Base-by-base conservation (phyloP, 2,113 vertebrate genomes). In the Crocuta crocuta region DNA sequence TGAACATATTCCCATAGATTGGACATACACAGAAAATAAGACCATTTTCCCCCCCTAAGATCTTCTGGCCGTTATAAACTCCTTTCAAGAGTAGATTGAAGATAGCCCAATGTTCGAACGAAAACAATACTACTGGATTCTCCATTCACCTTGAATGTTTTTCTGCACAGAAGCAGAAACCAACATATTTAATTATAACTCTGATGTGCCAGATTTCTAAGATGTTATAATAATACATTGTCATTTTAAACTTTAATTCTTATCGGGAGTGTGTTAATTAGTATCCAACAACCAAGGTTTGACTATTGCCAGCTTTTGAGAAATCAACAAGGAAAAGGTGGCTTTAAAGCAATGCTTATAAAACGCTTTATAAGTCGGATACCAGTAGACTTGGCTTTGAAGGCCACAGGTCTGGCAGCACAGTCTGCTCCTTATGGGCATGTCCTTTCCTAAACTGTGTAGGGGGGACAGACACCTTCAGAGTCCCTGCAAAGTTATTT, bases 171-270 rank as follows among this genome's bases (percentile, higher is more conserved):
- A 68, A 84, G 26, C 9, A 85, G 71, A 95, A 82, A 80, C 79
- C 53, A 93, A 16, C 17, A 16, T 19, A 68, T 95, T 96, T 82
- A 82, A 73, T 48, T 73, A 16, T 82, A 91, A 68, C 16, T 90
- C 80, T 95, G 48, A 74, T 16, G 12, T 79, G 17, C 43, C 70
- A 73, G 28, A 53, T 95, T 55, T 58, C 19, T 70, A 86, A 95
- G 73, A 89, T 76, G 55, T 35, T 95, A 28, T 71, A 92, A 68
- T 92, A 96, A 92, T 73, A 35, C 7, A n/a, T 95, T 96, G 66
- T 74, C 50, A 66, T 85, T 94, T 94, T 86, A 78, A 92, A 95
- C 48, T 85, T 96, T 91, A 95, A 81, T 95, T 97, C 24, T 91
- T 89, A 78, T 71, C 26, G 19, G 53, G 48, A 90, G 17, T 73